Evolutionary conservation across 2,888 invertebrate genomes (phyloP), one percentile per base, ranked within the genome.

Genomic region (Conchocele bisecta): DNA sequence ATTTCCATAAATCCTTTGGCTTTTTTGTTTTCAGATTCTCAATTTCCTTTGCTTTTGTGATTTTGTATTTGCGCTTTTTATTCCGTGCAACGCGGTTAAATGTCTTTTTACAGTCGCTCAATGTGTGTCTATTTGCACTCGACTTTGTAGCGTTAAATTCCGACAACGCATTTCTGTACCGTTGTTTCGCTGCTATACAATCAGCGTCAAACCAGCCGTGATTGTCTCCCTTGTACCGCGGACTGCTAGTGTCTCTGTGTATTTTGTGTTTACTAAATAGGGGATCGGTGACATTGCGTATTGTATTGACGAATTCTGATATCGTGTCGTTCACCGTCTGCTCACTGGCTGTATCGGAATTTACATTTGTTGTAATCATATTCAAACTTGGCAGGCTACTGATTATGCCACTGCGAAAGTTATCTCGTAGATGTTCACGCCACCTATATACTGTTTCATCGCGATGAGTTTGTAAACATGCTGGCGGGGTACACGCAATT

Each of bases 1-100:
- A 42, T 48, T 56, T n/a, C 65, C 65, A 65, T 13, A 64, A 65
- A 15, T 56, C 48, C 17, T 29, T 42, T 24, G 64, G 54, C 20
- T 39, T 58, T 29, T 17, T 31, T 42, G 29, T 24, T 58, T 29
- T 42, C 17, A 58, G 15, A 6, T 26, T 11, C 22, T 58, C 57
- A 37, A 54, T n/a, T 2, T 54, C 54, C 15, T 6, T 3, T 11
- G 9, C 28, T 26, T 22, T 17, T n/a, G 42, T 58, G 29, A 26
- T 24, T n/a, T 58, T n/a, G n/a, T 42, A 15, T 29, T 6, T 9
- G n/a, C 22, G 26, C 31, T 58, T 33, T 20, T 58, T 58, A 20
- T 17, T 42, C 3, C 15, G 17, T 7, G 20, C 9, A 24, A 41
- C 13, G 4, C 15, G 3, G 42, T 58, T 42, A 20, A 44, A 42